Conservation (phyloP, 1,140 invertebrate species). For the Marisa cornuarietis region DNA sequence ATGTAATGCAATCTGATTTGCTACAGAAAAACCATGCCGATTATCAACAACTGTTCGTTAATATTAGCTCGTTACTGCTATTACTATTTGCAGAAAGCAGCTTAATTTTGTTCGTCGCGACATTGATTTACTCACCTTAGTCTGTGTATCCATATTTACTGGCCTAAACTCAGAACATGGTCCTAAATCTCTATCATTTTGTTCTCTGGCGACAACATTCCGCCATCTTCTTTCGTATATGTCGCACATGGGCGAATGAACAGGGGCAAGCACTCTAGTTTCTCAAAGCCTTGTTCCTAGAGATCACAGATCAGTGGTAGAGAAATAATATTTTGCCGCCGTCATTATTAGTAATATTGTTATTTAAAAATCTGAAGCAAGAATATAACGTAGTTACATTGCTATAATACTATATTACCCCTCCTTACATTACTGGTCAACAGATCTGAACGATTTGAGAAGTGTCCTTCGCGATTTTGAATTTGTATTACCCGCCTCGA, state of each 20-base stretch:
- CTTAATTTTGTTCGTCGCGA: no score
- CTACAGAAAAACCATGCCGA: neutral
- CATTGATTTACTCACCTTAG: neutral
- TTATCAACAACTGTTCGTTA: neutral
- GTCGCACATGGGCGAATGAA: neutral
- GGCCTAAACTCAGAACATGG: neutral
- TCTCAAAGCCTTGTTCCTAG: no score
- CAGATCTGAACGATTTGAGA: no score
- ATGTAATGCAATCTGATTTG: neutral
- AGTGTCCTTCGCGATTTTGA: no score
- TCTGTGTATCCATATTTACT: neutral
- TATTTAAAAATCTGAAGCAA: neutral
- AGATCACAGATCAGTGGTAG: no score
- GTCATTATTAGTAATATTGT: neutral
- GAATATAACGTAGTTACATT: neutral
- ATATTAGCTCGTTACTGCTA: neutral
- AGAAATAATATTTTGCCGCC: no score
- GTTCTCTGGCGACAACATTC: neutral
- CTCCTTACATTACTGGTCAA: no score
- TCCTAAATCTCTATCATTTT: neutral
- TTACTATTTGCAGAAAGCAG: neutral
- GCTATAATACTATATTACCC: neutral
- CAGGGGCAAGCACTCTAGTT: neutral
- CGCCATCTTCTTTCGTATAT: constrained; percentile 3
- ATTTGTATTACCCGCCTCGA: no score